phyloP scores from a whole-genome alignment of 30 jellyfish, hydroid and myxozoan genomes.

The Calvadosia cruxmelitensis region DNA sequence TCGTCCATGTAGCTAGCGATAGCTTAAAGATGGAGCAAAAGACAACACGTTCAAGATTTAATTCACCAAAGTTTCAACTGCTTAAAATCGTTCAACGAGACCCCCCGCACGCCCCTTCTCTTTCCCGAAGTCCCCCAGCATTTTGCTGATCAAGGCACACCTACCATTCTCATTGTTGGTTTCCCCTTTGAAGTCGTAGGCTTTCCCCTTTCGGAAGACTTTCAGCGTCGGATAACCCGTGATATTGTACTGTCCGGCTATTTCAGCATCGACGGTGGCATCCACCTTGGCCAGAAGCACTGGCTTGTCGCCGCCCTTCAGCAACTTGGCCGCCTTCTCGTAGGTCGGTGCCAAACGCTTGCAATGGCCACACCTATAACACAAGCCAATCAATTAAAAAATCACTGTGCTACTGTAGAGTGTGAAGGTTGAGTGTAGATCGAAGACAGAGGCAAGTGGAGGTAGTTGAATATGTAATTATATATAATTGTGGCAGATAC shows the following conservation, averaged over 20 bases:
- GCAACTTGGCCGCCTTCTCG: conserved; percentile 85
- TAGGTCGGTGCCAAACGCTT: conserved; percentile 86
- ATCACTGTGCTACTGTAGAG: too few species aligned
- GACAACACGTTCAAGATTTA: neutral
- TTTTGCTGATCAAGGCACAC: too few species aligned
- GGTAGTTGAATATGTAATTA: too few species aligned
- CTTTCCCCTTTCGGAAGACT: conserved; percentile 76
- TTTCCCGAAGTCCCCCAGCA: neutral
- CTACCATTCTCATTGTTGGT: neutral
- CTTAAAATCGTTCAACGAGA: neutral
- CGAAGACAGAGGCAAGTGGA: too few species aligned
- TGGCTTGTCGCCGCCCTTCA: conserved; percentile 55
- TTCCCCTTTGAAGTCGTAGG: conserved; percentile 90
- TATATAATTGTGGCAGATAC: too few species aligned
- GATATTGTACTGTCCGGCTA: conserved; percentile 56
- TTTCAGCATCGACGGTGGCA: conserved; percentile 80
- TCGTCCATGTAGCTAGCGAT: conserved; percentile 69
- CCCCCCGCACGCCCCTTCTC: neutral
- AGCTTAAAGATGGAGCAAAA: conserved; percentile 24
- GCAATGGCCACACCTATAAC: conserved; percentile 94
- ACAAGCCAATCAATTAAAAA: too few species aligned
- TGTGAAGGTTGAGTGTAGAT: too few species aligned
- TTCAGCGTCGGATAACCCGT: conserved; percentile 93
- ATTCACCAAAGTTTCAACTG: neutral
- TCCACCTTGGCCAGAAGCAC: conserved; percentile 81